A percentile compares a stretch with the other conserved stretches of the same genome.
These are phyloP conservation scores for Saturnia pavonia DNA, from an alignment of 2,888 invertebrate genomes.

Conservation along the genomic window DNA sequence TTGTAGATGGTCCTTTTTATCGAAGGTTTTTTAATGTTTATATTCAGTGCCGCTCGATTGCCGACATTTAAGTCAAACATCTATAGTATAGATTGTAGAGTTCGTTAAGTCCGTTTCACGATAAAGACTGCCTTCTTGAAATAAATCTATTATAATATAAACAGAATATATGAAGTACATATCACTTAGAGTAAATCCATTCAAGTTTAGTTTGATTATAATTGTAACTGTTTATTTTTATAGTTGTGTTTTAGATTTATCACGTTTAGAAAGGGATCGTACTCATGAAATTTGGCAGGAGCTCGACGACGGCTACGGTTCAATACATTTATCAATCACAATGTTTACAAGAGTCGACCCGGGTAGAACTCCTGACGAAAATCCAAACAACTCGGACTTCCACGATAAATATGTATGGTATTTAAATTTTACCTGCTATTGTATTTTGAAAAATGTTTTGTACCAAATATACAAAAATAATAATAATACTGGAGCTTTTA, in stretches of 20 bases:
- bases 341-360: conserved; percentile 51
- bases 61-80: too few species aligned
- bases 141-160: neutral
- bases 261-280: conserved; percentile 56
- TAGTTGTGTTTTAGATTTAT: conserved; percentile 66
- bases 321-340: conserved; percentile 62
- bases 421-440: neutral
- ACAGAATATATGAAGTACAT: neutral
- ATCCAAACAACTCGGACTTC: neutral
- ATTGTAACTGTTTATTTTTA: conserved; percentile 25
- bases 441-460: neutral
- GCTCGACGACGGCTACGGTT: conserved; percentile 64
- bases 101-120: too few species aligned
- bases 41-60: too few species aligned
- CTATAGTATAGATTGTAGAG: too few species aligned
- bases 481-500: too few species aligned
- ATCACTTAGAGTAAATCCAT: neutral
- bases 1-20: neutral
- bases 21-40: neutral
- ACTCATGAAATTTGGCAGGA: conserved; percentile 68
- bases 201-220: neutral
- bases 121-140: neutral
- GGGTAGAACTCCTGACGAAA: conserved; percentile 12
- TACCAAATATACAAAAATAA: too few species aligned
- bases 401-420: conserved; percentile 51